A percentile compares a stretch with the other conserved stretches of the same genome.
Conservation (phyloP, 2,113 vertebrate genomes). For the Passer domesticus region DNA sequence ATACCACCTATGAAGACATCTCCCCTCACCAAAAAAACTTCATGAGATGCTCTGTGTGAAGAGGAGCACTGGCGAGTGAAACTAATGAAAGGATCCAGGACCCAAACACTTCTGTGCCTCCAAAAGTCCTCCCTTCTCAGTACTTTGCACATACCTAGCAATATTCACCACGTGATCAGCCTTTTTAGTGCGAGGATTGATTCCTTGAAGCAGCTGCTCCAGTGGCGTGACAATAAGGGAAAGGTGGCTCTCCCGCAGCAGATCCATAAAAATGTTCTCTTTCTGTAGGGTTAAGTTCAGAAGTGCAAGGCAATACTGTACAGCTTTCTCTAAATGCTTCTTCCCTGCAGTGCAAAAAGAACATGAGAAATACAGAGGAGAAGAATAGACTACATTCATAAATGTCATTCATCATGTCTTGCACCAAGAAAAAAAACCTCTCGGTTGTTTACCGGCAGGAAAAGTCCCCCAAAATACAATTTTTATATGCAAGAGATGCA, state of each 20-base stretch:
- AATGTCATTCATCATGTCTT: not conserved
- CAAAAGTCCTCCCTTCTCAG: not conserved
- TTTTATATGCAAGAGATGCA: not conserved
- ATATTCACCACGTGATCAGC: slow-evolving; percentile 96
- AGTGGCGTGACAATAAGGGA: slow-evolving; percentile 90
- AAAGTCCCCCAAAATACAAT: not conserved
- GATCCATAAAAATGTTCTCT: slow-evolving; percentile 93
- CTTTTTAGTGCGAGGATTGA: slow-evolving; percentile 90
- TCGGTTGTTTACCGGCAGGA: not conserved
- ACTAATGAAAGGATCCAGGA: not conserved
- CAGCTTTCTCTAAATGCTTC: slow-evolving; percentile 90
- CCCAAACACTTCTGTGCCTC: not conserved
- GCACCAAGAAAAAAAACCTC: not conserved
- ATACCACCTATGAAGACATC: not conserved
- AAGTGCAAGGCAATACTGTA: slow-evolving; percentile 89
- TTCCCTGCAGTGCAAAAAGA: slow-evolving; percentile 79
- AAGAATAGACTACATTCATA: not conserved
- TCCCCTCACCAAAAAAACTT: rapidly evolving
- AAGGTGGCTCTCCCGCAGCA: slow-evolving; percentile 91
- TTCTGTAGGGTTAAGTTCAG: slow-evolving; percentile 93
- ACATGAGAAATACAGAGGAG: not conserved
- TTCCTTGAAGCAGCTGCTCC: slow-evolving; percentile 94
- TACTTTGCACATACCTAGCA: slow-evolving; percentile 79
- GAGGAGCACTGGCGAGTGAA: not conserved
- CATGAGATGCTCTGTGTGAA: not conserved